Conservation (phyloP, 2,113 vertebrate species). For the Pteronura brasiliensis region DNA sequence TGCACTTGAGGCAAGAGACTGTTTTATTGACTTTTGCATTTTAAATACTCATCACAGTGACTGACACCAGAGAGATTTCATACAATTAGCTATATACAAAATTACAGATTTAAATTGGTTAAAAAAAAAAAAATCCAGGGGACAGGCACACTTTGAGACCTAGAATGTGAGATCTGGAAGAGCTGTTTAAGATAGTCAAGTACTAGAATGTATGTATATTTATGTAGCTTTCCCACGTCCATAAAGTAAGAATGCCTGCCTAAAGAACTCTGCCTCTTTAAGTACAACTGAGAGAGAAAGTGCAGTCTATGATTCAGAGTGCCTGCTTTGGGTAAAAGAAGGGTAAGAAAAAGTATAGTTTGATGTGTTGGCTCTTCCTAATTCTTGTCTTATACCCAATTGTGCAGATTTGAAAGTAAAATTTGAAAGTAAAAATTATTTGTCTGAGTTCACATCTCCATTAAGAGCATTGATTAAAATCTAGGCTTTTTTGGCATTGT, state of each 20-base stretch:
- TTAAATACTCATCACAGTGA: background rate
- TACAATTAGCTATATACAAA: background rate
- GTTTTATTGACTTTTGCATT: background rate
- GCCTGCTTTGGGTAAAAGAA: background rate
- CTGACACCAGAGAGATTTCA: background rate
- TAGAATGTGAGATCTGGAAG: background rate
- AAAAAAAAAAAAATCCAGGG: background rate
- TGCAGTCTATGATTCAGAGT: accelerated
- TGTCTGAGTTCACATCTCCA: background rate
- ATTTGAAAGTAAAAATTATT: constrained; percentile 5
- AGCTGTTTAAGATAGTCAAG: background rate
- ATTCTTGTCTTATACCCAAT: background rate
- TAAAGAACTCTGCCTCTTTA: background rate
- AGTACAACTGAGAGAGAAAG: background rate
- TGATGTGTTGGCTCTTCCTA: background rate
- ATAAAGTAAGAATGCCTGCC: background rate
- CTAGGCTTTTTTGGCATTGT: background rate
- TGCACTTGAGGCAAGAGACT: background rate
- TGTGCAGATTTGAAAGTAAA: background rate
- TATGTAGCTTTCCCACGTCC: background rate
- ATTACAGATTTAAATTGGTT: background rate
- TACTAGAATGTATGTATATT: background rate
- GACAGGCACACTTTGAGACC: background rate
- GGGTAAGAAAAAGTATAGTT: background rate
- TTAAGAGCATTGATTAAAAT: background rate